Evolutionary conservation across 2,113 vertebrate genomes (phyloP).

Genomic region (Penelope pileata): DNA sequence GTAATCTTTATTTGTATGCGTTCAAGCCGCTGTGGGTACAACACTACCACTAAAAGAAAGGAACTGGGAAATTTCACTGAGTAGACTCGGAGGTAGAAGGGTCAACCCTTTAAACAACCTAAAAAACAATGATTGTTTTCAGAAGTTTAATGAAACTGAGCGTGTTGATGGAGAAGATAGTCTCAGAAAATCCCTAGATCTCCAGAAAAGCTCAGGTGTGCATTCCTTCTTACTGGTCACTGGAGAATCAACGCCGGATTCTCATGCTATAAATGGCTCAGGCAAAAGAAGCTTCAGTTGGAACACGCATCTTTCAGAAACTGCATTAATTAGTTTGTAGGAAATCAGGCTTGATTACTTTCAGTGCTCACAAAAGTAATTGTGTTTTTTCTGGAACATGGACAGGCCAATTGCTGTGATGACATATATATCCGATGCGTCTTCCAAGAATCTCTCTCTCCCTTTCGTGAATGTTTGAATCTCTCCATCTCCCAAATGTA

Average conservation of each 20-base stretch:
- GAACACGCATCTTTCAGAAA: not conserved
- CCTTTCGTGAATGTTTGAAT: not conserved
- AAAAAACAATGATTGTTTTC: not conserved
- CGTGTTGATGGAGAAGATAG: not conserved
- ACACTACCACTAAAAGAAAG: not conserved
- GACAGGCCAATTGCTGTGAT: conserved; percentile 19
- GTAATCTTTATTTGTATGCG: not conserved
- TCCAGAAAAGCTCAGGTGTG: not conserved
- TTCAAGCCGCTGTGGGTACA: not conserved
- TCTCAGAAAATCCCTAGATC: not conserved
- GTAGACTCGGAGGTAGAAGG: not conserved
- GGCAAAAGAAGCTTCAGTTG: not conserved
- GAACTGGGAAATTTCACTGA: not conserved
- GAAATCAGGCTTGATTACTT: not conserved
- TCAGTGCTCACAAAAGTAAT: not conserved
- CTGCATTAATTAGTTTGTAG: not conserved
- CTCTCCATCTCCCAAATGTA: not conserved
- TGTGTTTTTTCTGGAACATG: conserved; percentile 20
- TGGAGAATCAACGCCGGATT: not conserved
- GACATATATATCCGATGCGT: not conserved
- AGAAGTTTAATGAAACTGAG: not conserved
- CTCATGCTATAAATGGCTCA: not conserved
- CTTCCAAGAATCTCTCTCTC: conserved; percentile 6
- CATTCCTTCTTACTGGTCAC: not conserved
- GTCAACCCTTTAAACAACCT: not conserved